Evolutionary conservation across 2,888 invertebrate species (phyloP), one percentile per base, ranked within the genome.

Genomic region (Drosophila pegasa): DNA sequence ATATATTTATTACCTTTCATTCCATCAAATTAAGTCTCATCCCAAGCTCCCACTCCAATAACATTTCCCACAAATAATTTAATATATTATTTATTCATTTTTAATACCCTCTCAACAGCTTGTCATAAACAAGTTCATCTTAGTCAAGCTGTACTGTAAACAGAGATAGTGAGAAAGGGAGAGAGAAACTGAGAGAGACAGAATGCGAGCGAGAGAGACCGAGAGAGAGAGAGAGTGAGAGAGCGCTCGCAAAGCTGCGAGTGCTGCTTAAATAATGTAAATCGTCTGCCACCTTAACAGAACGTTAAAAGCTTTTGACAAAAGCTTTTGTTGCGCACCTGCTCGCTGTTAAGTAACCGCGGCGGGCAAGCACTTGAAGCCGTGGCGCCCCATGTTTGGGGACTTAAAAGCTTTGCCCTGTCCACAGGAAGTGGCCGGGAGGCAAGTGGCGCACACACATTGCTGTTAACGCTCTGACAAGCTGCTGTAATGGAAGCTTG

Each of bases 251-350:
- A 66, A 76, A 75, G 61, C 65, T 74, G 78, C 57, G 59, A 70
- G 65, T 60, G 83, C 80, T 69, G 80, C 86, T 79, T 82, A 67
- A 88, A 88, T 88, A 83, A 86, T 83, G 88, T 88, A 88, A 80
- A 74, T 68, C 64, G 68, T 40, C 52, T 59, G 63, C 12, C 63
- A 69, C 59, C 56, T 82, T 83, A 83, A 88, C 83, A 83, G 69
- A 59, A 71, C 75, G 87, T 75, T 75, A 80, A 83, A 83, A 81
- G 81, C 81, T 81, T 81, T 80, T 71, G 9, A 37, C 8, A 75
- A 78, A 69, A 88, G 86, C 83, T 83, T 57, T 75, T 45, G 50
- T 51, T 51, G 61, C 57, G 33, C 50, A 47, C 33, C 75, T 64
- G 71, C 66, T 50, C 57, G 41, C 86, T 83, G 82, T 83, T 81